Conservation (phyloP, 2,888 invertebrate species). For the Polydrusus tereticollis region DNA sequence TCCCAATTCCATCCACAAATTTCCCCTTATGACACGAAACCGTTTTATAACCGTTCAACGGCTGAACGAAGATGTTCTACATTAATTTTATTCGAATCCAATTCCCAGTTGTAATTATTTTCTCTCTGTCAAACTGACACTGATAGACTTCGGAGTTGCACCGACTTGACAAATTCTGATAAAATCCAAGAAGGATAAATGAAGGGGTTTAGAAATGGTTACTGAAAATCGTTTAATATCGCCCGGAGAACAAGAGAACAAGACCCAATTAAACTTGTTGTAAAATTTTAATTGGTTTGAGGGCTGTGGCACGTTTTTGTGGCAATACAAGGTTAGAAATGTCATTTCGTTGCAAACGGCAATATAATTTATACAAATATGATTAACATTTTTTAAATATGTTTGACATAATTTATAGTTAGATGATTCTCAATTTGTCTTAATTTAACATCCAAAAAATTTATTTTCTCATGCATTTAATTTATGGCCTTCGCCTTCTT, state of each 20-base stretch:
- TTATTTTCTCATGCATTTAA: no score
- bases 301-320: no score
- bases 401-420: no score
- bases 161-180: conserved; percentile 51
- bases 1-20: not conserved
- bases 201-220: conserved; percentile 44
- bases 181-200: conserved; percentile 47
- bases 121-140: conserved; percentile 50
- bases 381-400: no score
- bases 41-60: conserved; percentile 25
- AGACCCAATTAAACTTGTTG: conserved; percentile 12
- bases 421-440: no score
- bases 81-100: conserved; percentile 48
- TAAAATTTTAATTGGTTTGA: conserved; percentile 8
- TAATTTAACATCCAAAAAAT: no score
- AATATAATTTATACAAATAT: no score
- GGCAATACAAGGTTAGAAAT: not conserved
- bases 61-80: conserved; percentile 21
- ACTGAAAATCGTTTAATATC: conserved; percentile 29
- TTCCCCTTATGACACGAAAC: conserved; percentile 2
- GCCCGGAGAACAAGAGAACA: conserved; percentile 14
- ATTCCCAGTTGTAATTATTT: conserved; percentile 53
- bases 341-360: no score
- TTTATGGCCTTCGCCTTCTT: conserved; percentile 26
- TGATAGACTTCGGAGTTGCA: conserved; percentile 50